A percentile compares a stretch with the other conserved stretches of the same genome.
Conservation (phyloP, 2,113 vertebrate genomes). For the Willisornis vidua region DNA sequence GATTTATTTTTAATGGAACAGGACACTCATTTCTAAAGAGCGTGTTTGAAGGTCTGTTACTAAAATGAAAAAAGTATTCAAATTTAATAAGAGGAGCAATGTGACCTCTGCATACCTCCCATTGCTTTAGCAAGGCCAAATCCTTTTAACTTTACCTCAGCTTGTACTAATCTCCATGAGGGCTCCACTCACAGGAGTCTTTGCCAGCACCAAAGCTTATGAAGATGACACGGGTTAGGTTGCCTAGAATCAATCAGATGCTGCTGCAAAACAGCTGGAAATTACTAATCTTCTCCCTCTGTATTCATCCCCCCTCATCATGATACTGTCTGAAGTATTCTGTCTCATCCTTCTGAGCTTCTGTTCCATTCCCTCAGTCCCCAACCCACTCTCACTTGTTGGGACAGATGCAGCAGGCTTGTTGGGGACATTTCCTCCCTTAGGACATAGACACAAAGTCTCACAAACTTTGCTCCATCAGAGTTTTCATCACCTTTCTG, state of each 20-base stretch:
- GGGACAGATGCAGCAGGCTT: background rate
- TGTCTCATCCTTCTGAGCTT: background rate
- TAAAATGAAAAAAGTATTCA: constrained; percentile 23
- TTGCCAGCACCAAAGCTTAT: background rate
- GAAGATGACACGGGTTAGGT: background rate
- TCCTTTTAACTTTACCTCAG: constrained; percentile 34
- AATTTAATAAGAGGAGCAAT: constrained; percentile 38
- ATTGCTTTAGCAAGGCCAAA: constrained; percentile 23
- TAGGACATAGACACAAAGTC: background rate
- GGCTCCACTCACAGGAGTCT: background rate
- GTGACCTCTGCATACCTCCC: constrained; percentile 33
- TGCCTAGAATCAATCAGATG: background rate
- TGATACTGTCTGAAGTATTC: background rate
- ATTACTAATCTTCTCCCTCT: background rate
- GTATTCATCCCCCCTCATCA: background rate
- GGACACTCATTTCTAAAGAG: constrained; percentile 38
- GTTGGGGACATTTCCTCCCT: background rate
- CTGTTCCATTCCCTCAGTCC: background rate
- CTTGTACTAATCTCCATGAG: background rate
- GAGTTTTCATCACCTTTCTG: background rate
- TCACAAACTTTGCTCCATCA: background rate
- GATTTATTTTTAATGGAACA: constrained; percentile 57
- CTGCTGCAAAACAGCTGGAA: background rate
- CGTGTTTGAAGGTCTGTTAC: background rate
- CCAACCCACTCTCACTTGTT: background rate